Evolutionary conservation across 1,140 invertebrate species (phyloP).

Genomic region (Ctenoplectra terminalis): DNA sequence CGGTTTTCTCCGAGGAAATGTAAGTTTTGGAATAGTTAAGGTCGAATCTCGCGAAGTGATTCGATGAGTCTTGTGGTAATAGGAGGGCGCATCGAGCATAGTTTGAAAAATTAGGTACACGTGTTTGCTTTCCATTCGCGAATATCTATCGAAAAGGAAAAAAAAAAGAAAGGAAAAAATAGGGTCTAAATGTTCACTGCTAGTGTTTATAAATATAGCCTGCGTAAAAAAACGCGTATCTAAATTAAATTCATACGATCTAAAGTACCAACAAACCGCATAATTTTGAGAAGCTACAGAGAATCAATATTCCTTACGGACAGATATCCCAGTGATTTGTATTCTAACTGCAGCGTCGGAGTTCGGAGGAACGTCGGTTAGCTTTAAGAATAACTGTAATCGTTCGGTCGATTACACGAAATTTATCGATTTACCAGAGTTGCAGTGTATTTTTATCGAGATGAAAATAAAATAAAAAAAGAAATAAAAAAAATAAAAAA

Average conservation of each 20-base stretch:
- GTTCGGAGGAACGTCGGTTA: background rate
- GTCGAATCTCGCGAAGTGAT: no score
- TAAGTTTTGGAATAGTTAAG: constrained; percentile 73
- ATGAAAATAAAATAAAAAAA: no score
- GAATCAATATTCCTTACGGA: constrained; percentile 1
- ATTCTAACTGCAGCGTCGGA: background rate
- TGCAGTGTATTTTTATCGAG: constrained; percentile 39
- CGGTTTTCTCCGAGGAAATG: constrained; percentile 84
- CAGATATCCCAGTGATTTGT: constrained; percentile 14
- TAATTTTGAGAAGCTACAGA: background rate
- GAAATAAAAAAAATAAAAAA: no score
- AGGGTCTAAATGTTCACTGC: no score
- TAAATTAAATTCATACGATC: background rate
- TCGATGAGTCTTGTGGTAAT: background rate
- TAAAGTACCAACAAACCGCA: background rate
- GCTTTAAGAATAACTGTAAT: background rate
- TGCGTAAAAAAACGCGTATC: background rate
- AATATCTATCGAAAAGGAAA: no score
- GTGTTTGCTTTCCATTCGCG: background rate
- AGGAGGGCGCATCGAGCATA: background rate
- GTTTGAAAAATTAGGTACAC: background rate
- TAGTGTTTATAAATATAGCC: no score
- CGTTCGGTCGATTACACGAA: constrained; percentile 10
- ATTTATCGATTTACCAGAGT: constrained; percentile 11
- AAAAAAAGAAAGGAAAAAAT: no score